Percentiles rank a stretch among this genome's conserved stretches.
These are phyloP conservation scores for Holotrichia oblita DNA, from an alignment of 1,140 invertebrate genomes.

Conservation along the genomic window DNA sequence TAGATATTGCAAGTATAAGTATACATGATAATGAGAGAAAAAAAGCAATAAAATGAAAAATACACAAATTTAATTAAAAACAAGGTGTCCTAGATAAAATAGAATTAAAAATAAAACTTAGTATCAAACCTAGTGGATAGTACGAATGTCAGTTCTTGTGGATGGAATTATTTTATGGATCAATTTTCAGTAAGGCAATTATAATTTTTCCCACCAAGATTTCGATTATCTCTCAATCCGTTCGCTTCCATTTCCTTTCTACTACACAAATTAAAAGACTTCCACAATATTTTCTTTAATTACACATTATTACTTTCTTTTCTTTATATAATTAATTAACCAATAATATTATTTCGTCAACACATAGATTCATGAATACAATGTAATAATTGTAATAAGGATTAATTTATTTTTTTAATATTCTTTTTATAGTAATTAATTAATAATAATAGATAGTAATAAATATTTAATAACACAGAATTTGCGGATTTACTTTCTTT, in stretches of 20 bases:
- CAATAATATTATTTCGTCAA: not conserved
- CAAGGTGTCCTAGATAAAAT: no score
- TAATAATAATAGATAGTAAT: conserved; percentile 1
- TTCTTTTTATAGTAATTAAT: not conserved
- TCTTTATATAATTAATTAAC: not conserved
- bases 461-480: conserved; percentile 23
- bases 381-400: not conserved
- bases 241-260: not conserved
- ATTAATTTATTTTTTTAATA: not conserved
- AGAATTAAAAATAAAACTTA: no score
- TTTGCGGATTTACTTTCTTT: conserved; percentile 38
- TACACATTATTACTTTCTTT: not conserved
- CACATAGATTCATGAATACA: not conserved
- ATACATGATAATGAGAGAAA: no score
- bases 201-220: no score
- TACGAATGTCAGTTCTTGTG: no score
- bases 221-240: not conserved
- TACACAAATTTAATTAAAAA: no score
- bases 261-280: not conserved
- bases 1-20: no score
- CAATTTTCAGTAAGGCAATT: no score
- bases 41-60: no score
- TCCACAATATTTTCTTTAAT: conserved; percentile 11
- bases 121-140: no score
- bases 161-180: no score